Conservation (phyloP, 2,113 vertebrate species). For the Nothobranchius kuhntae region DNA sequence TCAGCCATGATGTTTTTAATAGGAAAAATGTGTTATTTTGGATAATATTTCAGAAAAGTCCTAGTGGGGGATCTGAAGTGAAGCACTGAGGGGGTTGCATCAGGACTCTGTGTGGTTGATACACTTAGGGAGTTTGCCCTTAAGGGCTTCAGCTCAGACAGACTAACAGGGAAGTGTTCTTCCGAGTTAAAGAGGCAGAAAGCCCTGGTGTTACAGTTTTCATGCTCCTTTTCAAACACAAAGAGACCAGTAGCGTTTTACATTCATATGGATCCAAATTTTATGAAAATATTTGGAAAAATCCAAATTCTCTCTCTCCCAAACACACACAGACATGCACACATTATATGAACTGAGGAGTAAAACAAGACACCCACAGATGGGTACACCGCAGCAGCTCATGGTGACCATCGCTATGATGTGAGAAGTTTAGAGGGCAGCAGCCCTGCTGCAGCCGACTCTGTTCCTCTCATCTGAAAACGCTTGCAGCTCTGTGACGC, state of each 20-base stretch:
- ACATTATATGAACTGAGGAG: background rate
- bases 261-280: too few species aligned
- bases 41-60: too few species aligned
- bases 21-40: too few species aligned
- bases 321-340: background rate
- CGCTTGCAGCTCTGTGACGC: slow-evolving; percentile 32
- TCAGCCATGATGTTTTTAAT: too few species aligned
- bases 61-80: too few species aligned
- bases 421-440: slow-evolving; percentile 62
- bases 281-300: too few species aligned
- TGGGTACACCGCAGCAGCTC: slow-evolving; percentile 11
- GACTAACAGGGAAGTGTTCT: too few species aligned
- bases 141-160: background rate
- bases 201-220: slow-evolving; percentile 49
- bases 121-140: too few species aligned
- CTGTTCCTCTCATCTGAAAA: slow-evolving; percentile 57
- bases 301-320: background rate
- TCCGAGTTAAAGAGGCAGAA: slow-evolving; percentile 12
- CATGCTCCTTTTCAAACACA: slow-evolving; percentile 13
- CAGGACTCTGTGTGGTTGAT: too few species aligned
- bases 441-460: slow-evolving; percentile 48
- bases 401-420: slow-evolving; percentile 43
- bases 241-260: background rate
- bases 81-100: too few species aligned
- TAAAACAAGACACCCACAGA: slow-evolving; percentile 12